phyloP scores from a whole-genome alignment of 1,140 invertebrate species.

The Dolichoris vasculosae region DNA sequence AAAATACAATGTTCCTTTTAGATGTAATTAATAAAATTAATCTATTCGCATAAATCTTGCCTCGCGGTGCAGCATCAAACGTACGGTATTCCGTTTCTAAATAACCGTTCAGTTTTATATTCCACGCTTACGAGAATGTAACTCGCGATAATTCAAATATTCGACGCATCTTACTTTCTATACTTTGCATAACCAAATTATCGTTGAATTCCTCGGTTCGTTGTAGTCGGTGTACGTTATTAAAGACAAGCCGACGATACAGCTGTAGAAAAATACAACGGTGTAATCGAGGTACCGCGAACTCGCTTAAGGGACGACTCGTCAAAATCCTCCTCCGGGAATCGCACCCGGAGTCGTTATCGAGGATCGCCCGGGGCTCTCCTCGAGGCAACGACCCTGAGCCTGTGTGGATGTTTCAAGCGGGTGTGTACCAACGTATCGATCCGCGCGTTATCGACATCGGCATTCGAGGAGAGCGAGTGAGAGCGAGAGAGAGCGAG shows the following conservation, averaged over 20 bases:
- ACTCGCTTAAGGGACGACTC: not conserved
- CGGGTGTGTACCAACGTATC: not conserved
- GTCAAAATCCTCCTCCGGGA: not conserved
- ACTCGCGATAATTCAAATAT: too few relatives aligned
- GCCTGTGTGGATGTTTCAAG: not conserved
- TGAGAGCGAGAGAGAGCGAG: too few relatives aligned
- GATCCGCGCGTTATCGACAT: not conserved
- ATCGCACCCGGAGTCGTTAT: conserved; percentile 1
- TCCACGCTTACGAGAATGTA: too few relatives aligned
- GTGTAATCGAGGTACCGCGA: too few relatives aligned
- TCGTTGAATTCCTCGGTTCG: not conserved
- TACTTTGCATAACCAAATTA: not conserved
- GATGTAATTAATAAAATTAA: too few relatives aligned
- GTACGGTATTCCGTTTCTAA: not conserved
- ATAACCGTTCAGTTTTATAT: not conserved
- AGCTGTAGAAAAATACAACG: too few relatives aligned
- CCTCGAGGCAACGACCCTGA: conserved; percentile 20
- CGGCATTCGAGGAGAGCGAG: not conserved
- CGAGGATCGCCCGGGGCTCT: not conserved
- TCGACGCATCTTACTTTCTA: too few relatives aligned
- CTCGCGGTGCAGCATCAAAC: not conserved
- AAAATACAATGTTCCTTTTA: too few relatives aligned
- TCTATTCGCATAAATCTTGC: too few relatives aligned
- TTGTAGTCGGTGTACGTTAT: not conserved
- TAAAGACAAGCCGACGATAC: not conserved